A percentile compares a stretch with the other conserved stretches of the same genome.
phyloP scores from a whole-genome alignment of 2,113 vertebrate genomes.

The Orycteropus afer region DNA sequence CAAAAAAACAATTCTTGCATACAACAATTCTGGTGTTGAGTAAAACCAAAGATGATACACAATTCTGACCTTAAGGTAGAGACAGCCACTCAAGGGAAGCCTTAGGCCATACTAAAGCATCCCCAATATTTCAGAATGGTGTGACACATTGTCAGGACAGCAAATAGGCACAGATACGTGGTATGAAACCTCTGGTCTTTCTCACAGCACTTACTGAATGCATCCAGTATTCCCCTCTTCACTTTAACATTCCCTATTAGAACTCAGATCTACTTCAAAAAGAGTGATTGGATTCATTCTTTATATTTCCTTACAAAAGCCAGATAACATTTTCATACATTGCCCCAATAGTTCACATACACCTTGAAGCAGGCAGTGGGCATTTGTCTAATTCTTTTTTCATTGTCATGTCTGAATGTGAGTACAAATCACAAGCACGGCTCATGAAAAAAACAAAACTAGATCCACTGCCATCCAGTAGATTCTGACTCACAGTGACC shows the following conservation, averaged over 20 bases:
- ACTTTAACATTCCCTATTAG: not conserved
- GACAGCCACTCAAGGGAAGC: no score
- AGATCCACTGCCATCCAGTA: no score
- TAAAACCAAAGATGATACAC: not conserved
- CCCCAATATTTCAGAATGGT: not conserved
- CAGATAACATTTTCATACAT: fast-evolving
- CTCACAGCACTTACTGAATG: not conserved
- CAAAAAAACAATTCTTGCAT: not conserved
- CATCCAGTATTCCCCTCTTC: not conserved
- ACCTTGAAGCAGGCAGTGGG: not conserved
- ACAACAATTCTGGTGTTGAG: not conserved
- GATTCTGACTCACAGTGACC: no score
- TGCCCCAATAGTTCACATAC: not conserved
- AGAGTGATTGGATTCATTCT: not conserved
- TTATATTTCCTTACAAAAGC: not conserved
- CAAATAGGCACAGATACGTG: not conserved
- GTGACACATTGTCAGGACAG: no score
- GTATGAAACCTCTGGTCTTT: not conserved
- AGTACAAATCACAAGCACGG: not conserved
- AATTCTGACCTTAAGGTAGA: not conserved
- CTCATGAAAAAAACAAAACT: not conserved
- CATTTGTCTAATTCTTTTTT: no score
- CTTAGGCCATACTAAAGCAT: fast-evolving
- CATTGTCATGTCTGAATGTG: no score
- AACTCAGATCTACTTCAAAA: not conserved